Conservation (phyloP, 92 coral and sea anemone genomes). For the Epizoanthus scotinus region DNA sequence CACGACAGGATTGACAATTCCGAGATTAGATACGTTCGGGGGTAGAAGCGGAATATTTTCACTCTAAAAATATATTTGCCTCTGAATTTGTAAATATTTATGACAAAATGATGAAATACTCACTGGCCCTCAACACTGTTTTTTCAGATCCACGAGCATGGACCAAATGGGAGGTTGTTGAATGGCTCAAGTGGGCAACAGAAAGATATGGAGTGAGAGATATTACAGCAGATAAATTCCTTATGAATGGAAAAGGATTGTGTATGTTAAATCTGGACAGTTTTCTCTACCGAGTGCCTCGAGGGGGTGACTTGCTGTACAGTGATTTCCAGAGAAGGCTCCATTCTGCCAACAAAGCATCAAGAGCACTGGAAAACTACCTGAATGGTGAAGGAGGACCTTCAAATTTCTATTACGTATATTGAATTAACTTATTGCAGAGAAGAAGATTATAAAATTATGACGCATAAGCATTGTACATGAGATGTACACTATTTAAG, state of each 20-base stretch:
- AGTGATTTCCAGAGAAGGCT: slow-evolving; percentile 88
- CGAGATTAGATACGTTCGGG: too few relatives aligned
- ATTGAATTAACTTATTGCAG: slow-evolving; percentile 56
- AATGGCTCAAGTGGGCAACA: slow-evolving; percentile 96
- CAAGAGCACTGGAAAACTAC: slow-evolving; percentile 75
- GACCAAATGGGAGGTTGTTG: slow-evolving; percentile 95
- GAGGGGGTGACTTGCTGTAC: slow-evolving; percentile 88
- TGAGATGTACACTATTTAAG: slow-evolving; percentile 80
- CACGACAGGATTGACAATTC: too few relatives aligned
- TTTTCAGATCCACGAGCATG: slow-evolving; percentile 85
- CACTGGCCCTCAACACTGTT: not conserved
- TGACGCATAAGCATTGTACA: slow-evolving; percentile 60
- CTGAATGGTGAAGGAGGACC: slow-evolving; percentile 62
- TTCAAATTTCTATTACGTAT: slow-evolving; percentile 81
- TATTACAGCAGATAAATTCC: slow-evolving; percentile 87
- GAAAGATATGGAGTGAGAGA: slow-evolving; percentile 84
- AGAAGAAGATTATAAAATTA: slow-evolving; percentile 47
- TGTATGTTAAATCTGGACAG: slow-evolving; percentile 89
- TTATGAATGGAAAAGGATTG: slow-evolving; percentile 98
- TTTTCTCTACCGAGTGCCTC: slow-evolving; percentile 88
- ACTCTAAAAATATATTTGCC: too few relatives aligned
- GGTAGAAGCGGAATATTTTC: too few relatives aligned
- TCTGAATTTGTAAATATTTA: too few relatives aligned
- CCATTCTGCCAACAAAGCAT: slow-evolving; percentile 73
- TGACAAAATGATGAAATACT: too few relatives aligned